Conservation (phyloP, 2,113 vertebrate species). For the Sminthopsis crassicaudata region DNA sequence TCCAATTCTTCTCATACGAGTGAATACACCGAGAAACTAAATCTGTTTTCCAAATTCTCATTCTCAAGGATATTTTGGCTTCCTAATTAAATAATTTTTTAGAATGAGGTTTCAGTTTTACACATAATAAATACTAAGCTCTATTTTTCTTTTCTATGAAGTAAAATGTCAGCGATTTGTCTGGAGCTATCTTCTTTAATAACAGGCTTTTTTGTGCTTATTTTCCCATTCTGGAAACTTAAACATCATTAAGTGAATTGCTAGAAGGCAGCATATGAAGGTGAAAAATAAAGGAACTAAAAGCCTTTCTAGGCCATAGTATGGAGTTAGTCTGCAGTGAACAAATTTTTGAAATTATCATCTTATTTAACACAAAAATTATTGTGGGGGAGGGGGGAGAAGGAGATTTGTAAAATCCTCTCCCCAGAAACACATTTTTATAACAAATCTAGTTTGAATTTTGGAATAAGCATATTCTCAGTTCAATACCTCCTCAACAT, state of each 20-base stretch:
- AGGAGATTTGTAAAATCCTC: not conserved
- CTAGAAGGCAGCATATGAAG: not conserved
- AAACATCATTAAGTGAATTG: not conserved
- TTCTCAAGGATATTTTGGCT: not conserved
- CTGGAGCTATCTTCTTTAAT: conserved; percentile 7
- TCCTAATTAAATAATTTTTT: conserved; percentile 18
- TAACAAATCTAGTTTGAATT: not conserved
- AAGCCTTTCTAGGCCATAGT: conserved; percentile 12
- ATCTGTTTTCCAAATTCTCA: not conserved
- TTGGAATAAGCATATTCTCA: conserved; percentile 21
- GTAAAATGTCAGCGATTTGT: not conserved
- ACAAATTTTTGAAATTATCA: not conserved
- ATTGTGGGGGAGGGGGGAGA: no score
- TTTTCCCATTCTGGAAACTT: not conserved
- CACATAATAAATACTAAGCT: not conserved
- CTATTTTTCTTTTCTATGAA: not conserved
- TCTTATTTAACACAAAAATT: not conserved
- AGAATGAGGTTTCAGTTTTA: conserved; percentile 34
- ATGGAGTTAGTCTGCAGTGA: not conserved
- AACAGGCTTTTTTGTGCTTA: not conserved
- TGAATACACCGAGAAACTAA: not conserved
- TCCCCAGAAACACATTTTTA: not conserved
- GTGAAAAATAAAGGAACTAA: not conserved
- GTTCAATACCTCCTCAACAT: conserved; percentile 95
- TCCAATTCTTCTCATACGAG: not conserved